These are phyloP conservation scores for Mystacornis crossleyi DNA, from an alignment of 2,113 vertebrate genomes.

Conservation along the genomic window DNA sequence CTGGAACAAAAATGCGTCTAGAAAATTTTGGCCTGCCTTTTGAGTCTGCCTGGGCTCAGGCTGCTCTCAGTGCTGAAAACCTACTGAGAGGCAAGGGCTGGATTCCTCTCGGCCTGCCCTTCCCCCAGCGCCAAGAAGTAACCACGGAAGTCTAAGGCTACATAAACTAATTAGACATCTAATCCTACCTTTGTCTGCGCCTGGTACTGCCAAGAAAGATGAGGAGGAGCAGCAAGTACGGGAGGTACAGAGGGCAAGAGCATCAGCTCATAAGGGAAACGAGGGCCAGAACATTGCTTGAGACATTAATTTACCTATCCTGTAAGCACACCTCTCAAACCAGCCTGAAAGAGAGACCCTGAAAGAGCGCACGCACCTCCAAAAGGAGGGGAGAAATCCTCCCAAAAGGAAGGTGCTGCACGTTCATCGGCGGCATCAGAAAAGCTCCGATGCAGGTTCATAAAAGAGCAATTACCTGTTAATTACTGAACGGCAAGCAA, in stretches of 20 bases:
- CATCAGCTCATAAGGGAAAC: neutral
- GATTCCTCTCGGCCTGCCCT: neutral
- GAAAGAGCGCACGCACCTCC: neutral
- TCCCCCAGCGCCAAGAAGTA: neutral
- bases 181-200: slow-evolving; percentile 52
- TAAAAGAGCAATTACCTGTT: neutral
- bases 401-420: neutral
- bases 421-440: neutral
- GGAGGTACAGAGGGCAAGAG: neutral
- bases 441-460: no score
- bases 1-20: neutral
- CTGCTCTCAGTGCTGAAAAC: slow-evolving; percentile 1
- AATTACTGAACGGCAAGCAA: neutral
- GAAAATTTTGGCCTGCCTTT: neutral
- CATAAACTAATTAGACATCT: slow-evolving; percentile 62
- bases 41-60: neutral
- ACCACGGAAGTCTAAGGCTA: neutral
- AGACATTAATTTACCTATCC: neutral
- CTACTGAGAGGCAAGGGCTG: neutral
- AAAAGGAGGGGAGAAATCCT: neutral
- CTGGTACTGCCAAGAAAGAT: neutral
- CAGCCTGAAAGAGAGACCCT: neutral
- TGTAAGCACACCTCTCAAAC: neutral
- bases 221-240: neutral
- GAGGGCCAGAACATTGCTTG: rapidly evolving